Evolutionary conservation across 2,888 invertebrate genomes (phyloP), one percentile per base, ranked within the genome.

Genomic region (Horisme vitalbata): DNA sequence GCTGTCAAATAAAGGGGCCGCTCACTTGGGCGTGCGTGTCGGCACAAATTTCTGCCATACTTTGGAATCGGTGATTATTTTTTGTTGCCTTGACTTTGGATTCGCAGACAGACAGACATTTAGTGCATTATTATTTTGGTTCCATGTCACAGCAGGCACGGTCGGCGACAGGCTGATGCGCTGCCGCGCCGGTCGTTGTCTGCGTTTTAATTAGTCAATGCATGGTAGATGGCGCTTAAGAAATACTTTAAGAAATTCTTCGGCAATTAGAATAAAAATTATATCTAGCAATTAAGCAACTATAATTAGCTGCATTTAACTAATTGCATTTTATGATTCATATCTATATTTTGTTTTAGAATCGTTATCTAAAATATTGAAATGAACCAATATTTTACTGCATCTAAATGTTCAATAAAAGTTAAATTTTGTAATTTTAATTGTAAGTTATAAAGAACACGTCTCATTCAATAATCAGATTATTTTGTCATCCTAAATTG

Each of bases 1-100:
- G 86, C 89, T 88, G 89, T 89, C 88, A 89, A 88, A 88, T 89
- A 88, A 88, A 88, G 87, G 86, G 88, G 89, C 88, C 87, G 88
- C 87, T 83, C 83, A 76, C 83, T 84, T 84, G 86, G 87, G 88
- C 87, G 88, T 88, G 87, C 87, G 88, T 87, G 88, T 83, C 82
- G 80, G 83, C 79, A 86, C 86, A 81, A 88, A 88, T 87, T 83
- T 89, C 87, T 88, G 84, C 87, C 86, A 87, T 88, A 86, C 86
- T 87, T 85, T 63, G 85, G 79, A 84, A 88, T 87, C 81, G 79
- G 80, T 80, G 86, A 85, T 87, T 85, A 83, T 85, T 84, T 86
- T 85, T 84, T 86, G 82, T 79, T 80, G 75, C 72, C 72, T 70
- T 76, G 79, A 76, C 78, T 79, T 75, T 75, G 80, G 83, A 83